phyloP scores from a whole-genome alignment of 2,113 vertebrate species.

The Otis tarda region DNA sequence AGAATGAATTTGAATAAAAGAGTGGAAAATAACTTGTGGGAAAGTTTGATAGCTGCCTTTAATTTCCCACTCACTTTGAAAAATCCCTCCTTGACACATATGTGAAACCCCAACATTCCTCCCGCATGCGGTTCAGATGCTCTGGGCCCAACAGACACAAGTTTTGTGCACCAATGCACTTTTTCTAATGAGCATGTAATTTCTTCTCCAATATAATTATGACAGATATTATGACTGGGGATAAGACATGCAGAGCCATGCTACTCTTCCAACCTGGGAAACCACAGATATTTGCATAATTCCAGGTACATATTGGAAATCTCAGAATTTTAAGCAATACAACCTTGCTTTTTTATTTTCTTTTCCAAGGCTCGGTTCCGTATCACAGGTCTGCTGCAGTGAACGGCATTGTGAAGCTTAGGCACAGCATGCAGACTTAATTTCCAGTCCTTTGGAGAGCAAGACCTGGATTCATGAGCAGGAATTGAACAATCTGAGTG shows the following conservation, averaged over 20 bases:
- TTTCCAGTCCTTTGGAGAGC: background rate
- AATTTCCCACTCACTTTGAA: conserved; percentile 23
- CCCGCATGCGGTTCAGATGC: background rate
- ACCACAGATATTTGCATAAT: conserved; percentile 11
- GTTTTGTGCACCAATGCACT: background rate
- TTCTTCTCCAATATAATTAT: background rate
- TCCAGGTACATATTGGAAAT: background rate
- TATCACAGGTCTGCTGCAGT: background rate
- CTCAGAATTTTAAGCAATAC: background rate
- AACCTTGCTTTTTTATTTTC: background rate
- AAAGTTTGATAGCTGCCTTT: conserved; percentile 17
- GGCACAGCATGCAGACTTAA: background rate
- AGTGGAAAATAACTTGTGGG: background rate
- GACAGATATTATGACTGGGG: background rate
- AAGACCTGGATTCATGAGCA: background rate
- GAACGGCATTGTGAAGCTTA: background rate
- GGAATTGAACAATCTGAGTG: background rate
- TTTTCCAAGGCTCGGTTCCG: background rate
- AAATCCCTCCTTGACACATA: background rate
- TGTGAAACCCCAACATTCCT: background rate
- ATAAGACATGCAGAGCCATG: background rate
- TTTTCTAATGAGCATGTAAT: conserved; percentile 1
- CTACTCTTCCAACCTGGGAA: background rate
- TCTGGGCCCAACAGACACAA: background rate
- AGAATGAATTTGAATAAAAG: background rate